Evolutionary conservation across 2,888 invertebrate genomes (phyloP), one percentile per base, ranked within the genome.

Genomic region (Drosophila paramelanica): DNA sequence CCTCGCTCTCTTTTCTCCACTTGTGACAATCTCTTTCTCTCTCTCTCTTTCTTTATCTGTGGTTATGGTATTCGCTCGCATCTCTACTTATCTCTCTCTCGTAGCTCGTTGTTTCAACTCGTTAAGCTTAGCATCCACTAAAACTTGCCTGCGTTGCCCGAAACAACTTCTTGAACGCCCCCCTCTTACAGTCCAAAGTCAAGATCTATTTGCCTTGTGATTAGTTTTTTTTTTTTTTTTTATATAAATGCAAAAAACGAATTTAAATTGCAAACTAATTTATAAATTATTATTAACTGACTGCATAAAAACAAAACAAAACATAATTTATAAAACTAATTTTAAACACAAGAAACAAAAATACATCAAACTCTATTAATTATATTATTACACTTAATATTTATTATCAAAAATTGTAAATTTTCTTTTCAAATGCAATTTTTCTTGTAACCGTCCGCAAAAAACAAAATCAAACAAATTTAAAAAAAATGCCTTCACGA

Each of bases 171-270:
- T 65, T 46, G 51, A 75, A 53, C 77, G 67, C 59, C 69, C 61
- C 60, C 53, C 65, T 67, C 69, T 72, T 51, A 49, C 49, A 64
- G 50, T 56, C 51, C 61, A 45, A 67, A 67, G 53, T 73, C 55
- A 68, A 76, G 64, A 83, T 87, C 89, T 89, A 89, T 90, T 91
- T 91, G 91, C 91, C 90, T 90, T 89, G 89, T 90, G 91, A 91
- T 91, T 90, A 89, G 89, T 81, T 31, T 31, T 81, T 73, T 52
- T 66, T 65, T 59, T 68, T 73, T 65, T 57, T 49, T 65, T 57
- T 46, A 52, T 55, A 51, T 46, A 43, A 43, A 57, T 53, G 25
- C 47, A 75, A 50, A 59, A 73, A 73, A 68, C 77, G 82, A 85
- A 81, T 86, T 83, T 83, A 79, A 73, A 76, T 67, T 73, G 71